A percentile compares a stretch with the other conserved stretches of the same genome.
phyloP scores from a whole-genome alignment of 2,888 invertebrate species.

The Sinotaia quadrata region DNA sequence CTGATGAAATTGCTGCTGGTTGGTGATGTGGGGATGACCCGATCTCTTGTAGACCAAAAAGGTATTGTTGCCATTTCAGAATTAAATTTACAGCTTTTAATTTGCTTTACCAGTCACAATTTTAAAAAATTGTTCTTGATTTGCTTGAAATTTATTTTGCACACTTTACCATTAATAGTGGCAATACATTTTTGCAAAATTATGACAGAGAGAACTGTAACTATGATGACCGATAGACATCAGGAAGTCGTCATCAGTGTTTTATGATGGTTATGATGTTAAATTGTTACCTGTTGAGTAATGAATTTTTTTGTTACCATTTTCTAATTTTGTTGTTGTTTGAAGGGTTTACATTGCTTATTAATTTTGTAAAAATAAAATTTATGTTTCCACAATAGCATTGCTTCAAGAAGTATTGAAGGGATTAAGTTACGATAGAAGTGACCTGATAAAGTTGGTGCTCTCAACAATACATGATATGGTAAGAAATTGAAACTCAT shows the following conservation, averaged over 20 bases:
- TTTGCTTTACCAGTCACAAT: too few species aligned
- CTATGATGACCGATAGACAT: too few species aligned
- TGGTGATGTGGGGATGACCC: slow-evolving; percentile 79
- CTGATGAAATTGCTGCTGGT: slow-evolving; percentile 84
- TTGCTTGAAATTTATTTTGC: background rate
- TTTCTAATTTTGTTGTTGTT: background rate
- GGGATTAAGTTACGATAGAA: slow-evolving; percentile 41
- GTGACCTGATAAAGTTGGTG: slow-evolving; percentile 3
- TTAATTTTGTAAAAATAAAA: too few species aligned
- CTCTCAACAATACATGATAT: slow-evolving; percentile 9
- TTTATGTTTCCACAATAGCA: background rate
- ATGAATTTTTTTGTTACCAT: too few species aligned
- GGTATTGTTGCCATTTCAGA: too few species aligned
- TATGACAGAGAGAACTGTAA: too few species aligned
- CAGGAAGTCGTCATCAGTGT: too few species aligned
- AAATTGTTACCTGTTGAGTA: too few species aligned
- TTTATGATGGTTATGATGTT: background rate
- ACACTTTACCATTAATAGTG: background rate
- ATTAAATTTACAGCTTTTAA: too few species aligned
- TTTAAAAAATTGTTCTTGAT: background rate
- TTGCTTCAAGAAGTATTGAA: slow-evolving; percentile 33
- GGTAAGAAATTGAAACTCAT: slow-evolving; percentile 19
- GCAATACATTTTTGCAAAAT: background rate
- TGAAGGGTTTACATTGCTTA: background rate
- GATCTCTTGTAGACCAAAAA: slow-evolving; percentile 78